Percentiles rank a stretch among this genome's conserved stretches.
These are phyloP conservation scores for Uloborus plumipes DNA, from an alignment of 2,888 invertebrate genomes.

Conservation along the genomic window DNA sequence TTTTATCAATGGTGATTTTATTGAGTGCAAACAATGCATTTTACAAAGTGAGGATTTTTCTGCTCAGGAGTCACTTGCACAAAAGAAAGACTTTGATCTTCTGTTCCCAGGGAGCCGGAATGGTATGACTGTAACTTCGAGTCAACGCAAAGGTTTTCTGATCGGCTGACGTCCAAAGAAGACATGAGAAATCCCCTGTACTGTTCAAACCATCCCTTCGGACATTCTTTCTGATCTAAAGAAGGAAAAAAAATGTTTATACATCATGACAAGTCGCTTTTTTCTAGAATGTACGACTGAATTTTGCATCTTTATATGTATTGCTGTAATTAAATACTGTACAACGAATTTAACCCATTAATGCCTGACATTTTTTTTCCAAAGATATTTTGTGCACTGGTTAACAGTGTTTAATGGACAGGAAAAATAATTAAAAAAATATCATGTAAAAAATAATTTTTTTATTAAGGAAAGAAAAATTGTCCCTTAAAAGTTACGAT, in stretches of 20 bases:
- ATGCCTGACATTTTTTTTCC: no score
- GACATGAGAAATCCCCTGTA: conserved; percentile 32
- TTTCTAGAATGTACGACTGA: no score
- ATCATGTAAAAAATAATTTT: no score
- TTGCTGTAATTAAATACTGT: no score
- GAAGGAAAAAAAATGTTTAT: not conserved
- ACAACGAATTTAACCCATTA: no score
- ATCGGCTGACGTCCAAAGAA: conserved; percentile 4
- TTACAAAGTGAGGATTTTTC: conserved; percentile 4
- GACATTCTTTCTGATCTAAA: conserved; percentile 30
- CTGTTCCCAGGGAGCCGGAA: conserved; percentile 5
- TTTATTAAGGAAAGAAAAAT: no score
- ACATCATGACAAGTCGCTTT: no score
- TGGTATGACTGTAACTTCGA: conserved; percentile 7
- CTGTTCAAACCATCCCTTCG: conserved; percentile 14
- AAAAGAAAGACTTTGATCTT: conserved; percentile 38
- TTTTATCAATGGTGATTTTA: conserved; percentile 7
- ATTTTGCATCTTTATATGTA: no score
- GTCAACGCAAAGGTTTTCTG: conserved; percentile 30
- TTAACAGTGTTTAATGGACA: no score
- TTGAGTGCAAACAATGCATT: conserved; percentile 45
- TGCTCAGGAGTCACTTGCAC: not conserved
- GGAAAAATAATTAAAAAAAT: no score
- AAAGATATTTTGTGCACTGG: no score
- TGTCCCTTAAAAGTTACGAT: no score